Conservation (phyloP, 2,113 vertebrate genomes). For the Seriola dumerili region DNA sequence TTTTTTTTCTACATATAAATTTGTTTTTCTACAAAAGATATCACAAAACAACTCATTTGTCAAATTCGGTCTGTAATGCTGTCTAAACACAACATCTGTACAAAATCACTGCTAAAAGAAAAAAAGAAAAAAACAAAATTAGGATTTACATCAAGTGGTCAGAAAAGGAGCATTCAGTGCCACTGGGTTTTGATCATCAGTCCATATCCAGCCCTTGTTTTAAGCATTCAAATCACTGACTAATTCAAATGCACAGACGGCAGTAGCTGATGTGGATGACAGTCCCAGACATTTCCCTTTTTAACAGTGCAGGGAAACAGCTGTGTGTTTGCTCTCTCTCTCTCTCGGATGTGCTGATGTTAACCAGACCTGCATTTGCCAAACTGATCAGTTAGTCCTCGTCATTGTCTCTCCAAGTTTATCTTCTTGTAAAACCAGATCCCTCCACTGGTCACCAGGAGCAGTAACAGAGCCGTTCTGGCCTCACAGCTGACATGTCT, state of each 20-base stretch:
- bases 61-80: conserved; percentile 3
- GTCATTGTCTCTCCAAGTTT: background rate
- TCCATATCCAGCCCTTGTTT: background rate
- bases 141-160: background rate
- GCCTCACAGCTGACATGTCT: background rate
- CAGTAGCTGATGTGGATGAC: background rate
- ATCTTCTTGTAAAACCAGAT: background rate
- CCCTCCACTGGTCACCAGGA: background rate
- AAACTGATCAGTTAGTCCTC: background rate
- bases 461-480: background rate
- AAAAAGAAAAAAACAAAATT: background rate
- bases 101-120: background rate
- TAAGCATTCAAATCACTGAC: background rate
- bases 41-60: background rate
- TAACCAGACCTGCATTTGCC: background rate
- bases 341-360: background rate
- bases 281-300: background rate
- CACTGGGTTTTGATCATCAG: background rate
- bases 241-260: background rate
- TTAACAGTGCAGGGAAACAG: background rate
- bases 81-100: background rate
- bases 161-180: background rate
- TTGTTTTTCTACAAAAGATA: background rate
- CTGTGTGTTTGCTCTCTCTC: background rate
- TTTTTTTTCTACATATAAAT: background rate